Evolutionary conservation across 2,113 vertebrate genomes (phyloP).

Genomic region (Naja naja): DNA sequence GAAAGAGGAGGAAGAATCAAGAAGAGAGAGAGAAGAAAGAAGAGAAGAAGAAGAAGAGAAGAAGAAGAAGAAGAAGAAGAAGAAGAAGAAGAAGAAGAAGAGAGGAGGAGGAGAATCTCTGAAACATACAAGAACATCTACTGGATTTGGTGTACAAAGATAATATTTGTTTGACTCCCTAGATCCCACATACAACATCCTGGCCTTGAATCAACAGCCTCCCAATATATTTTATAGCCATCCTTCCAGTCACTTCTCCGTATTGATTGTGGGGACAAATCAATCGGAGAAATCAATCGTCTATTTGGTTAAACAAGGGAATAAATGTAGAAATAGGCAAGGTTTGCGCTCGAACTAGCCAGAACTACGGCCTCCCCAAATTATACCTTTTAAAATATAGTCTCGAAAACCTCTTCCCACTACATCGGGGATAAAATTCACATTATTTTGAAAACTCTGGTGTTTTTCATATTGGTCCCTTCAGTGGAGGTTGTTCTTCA

Average conservation of each 20-base stretch:
- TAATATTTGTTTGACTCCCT: constrained; percentile 42
- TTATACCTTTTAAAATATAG: background rate
- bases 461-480: background rate
- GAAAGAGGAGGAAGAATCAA: background rate
- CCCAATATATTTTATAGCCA: constrained; percentile 39
- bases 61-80: background rate
- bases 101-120: background rate
- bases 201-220: constrained; percentile 56
- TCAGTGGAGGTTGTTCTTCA: background rate
- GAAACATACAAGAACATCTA: background rate
- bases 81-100: too few species aligned
- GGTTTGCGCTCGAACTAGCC: background rate
- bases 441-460: background rate
- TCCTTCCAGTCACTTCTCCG: background rate
- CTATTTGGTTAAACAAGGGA: background rate
- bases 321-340: background rate
- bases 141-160: constrained; percentile 47
- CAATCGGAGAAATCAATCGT: background rate
- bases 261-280: too few species aligned
- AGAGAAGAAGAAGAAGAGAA: background rate
- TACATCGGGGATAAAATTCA: background rate
- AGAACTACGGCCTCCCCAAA: background rate
- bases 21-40: background rate
- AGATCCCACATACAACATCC: constrained; percentile 51
- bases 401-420: background rate